Percentiles rank a stretch among this genome's conserved stretches.
These are phyloP conservation scores for Acrobasis suavella DNA, from an alignment of 2,888 invertebrate species.

Conservation along the genomic window DNA sequence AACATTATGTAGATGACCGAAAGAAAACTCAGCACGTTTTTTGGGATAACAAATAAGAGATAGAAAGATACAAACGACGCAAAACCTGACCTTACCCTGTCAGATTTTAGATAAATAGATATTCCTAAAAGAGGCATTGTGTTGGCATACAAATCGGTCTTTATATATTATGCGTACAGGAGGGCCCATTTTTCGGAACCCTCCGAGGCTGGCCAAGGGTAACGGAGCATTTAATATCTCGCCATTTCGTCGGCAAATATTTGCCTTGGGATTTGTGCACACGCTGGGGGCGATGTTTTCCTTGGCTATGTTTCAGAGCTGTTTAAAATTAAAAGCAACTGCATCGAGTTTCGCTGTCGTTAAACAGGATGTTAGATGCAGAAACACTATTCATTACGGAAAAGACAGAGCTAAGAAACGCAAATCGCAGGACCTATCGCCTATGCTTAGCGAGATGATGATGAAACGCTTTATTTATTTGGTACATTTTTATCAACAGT, in stretches of 20 bases:
- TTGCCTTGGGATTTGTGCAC: constrained; percentile 50
- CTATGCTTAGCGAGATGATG: too few relatives aligned
- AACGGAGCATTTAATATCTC: constrained; percentile 45
- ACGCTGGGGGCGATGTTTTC: constrained; percentile 44
- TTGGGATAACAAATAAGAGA: background rate
- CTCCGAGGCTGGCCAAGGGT: constrained; percentile 44
- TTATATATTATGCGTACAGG: constrained; percentile 47
- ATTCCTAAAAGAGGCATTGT: constrained; percentile 47
- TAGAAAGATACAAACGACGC: constrained; percentile 1
- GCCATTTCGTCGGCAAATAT: constrained; percentile 61
- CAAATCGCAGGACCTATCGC: too few relatives aligned
- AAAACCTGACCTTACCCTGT: constrained; percentile 33
- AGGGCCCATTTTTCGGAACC: constrained; percentile 55
- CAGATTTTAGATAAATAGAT: constrained; percentile 46
- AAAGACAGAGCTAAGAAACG: too few relatives aligned
- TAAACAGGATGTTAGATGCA: too few relatives aligned
- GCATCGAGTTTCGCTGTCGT: background rate
- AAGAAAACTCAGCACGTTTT: background rate
- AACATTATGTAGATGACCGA: background rate
- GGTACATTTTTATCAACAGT: too few relatives aligned
- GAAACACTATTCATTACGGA: too few relatives aligned
- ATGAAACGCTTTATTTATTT: too few relatives aligned
- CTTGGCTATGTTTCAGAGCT: constrained; percentile 26
- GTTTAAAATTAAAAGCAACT: constrained; percentile 3
- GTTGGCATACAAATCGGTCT: constrained; percentile 47